phyloP scores from a whole-genome alignment of 2,888 invertebrate species.

The Muscina levida region DNA sequence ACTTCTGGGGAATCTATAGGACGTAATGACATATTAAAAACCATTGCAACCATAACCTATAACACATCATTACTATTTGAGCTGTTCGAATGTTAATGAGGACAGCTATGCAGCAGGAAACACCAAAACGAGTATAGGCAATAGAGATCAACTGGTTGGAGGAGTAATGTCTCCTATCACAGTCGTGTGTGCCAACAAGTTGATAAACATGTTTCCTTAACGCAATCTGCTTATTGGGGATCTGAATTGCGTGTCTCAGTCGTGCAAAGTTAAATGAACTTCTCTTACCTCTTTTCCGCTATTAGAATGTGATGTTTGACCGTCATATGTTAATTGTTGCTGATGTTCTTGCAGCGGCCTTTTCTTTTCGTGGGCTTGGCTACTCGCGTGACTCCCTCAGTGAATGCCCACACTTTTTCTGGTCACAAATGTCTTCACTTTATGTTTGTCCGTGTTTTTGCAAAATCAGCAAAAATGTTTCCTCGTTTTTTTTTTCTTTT shows the following conservation, averaged over 20 bases:
- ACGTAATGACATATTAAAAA: too few species aligned
- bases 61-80: too few species aligned
- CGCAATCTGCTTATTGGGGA: too few species aligned
- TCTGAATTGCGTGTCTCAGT: conserved; percentile 15
- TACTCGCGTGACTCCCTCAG: not conserved
- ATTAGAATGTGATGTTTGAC: conserved; percentile 15
- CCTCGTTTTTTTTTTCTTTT: conserved; percentile 14
- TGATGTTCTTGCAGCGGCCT: not conserved
- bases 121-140: not conserved
- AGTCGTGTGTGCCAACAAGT: not conserved
- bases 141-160: conserved; percentile 5
- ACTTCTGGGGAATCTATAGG: too few species aligned
- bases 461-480: conserved; percentile 52
- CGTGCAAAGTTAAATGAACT: conserved; percentile 27
- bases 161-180: not conserved
- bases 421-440: conserved; percentile 50
- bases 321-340: conserved; percentile 23
- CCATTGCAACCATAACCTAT: too few species aligned
- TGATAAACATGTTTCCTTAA: conserved; percentile 6
- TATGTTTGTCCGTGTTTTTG: conserved; percentile 22
- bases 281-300: conserved; percentile 31
- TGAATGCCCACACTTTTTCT: conserved; percentile 22
- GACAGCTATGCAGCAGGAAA: not conserved
- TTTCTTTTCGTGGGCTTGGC: not conserved
- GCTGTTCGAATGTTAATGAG: too few species aligned